phyloP scores from a whole-genome alignment of 2,113 vertebrate genomes.

The Oncorhynchus kisutch region DNA sequence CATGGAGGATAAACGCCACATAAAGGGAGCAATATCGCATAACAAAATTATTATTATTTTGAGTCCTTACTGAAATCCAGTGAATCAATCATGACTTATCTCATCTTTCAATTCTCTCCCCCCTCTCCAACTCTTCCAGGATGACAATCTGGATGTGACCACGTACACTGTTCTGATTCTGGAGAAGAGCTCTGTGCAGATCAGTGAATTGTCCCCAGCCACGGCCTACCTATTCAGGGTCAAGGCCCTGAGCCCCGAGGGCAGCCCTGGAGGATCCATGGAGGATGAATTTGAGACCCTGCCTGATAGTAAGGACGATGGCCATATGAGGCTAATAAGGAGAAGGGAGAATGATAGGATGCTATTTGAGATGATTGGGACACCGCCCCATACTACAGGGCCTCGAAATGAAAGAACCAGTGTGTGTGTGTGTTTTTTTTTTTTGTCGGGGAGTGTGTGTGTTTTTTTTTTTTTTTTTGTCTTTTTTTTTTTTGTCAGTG shows the following conservation, averaged over 20 bases:
- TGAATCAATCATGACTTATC: neutral
- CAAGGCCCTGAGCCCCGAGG: constrained; percentile 79
- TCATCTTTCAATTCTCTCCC: neutral
- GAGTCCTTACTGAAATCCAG: too few relatives aligned
- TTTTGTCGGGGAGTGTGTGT: too few relatives aligned
- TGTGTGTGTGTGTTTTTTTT: too few relatives aligned
- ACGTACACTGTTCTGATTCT: constrained; percentile 85
- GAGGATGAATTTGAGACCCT: constrained; percentile 86
- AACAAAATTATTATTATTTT: too few relatives aligned
- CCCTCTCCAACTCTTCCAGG: constrained; percentile 37
- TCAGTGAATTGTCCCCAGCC: constrained; percentile 77
- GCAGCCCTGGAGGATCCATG: constrained; percentile 69
- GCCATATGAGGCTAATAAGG: neutral
- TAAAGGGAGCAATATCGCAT: too few relatives aligned
- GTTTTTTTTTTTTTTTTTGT: too few relatives aligned
- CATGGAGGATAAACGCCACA: too few relatives aligned
- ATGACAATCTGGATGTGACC: constrained; percentile 78
- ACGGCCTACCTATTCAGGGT: constrained; percentile 87
- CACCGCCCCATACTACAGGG: too few relatives aligned
- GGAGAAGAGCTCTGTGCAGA: constrained; percentile 79
- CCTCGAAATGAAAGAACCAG: neutral
- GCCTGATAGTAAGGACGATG: constrained; percentile 47
- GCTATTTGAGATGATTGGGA: too few relatives aligned
- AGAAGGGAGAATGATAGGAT: too few relatives aligned
- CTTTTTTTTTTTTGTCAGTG: too few relatives aligned